phyloP scores from a whole-genome alignment of 2,888 invertebrate species.

The Buathra laborator region DNA sequence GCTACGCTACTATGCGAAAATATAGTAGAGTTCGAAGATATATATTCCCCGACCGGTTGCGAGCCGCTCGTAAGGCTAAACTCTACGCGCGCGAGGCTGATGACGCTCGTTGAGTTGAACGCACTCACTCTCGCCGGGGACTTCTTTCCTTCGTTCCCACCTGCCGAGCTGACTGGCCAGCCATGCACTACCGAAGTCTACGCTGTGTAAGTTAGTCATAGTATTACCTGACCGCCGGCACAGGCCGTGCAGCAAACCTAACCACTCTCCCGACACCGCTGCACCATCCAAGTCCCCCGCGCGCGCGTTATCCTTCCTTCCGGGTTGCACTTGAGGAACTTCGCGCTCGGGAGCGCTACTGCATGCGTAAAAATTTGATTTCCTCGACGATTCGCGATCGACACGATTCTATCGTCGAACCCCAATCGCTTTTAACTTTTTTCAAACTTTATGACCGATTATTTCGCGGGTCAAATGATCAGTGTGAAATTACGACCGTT shows the following conservation, averaged over 20 bases:
- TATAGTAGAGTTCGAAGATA: not conserved
- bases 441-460: not conserved
- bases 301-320: conserved; percentile 38
- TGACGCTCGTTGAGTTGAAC: conserved; percentile 67
- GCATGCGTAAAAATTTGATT: not conserved
- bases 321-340: conserved; percentile 45
- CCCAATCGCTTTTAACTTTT: not conserved
- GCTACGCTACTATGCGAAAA: not conserved
- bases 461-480: not conserved
- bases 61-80: not conserved
- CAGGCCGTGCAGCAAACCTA: not conserved
- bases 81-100: conserved; percentile 52
- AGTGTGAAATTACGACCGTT: not conserved
- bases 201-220: conserved; percentile 6
- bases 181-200: conserved; percentile 56
- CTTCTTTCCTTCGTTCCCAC: conserved; percentile 66
- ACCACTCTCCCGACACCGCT: conserved; percentile 10
- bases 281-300: conserved; percentile 6
- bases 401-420: not conserved
- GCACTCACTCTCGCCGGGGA: conserved; percentile 68
- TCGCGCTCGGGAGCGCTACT: not conserved
- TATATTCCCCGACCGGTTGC: conserved; percentile 7
- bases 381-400: not conserved
- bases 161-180: conserved; percentile 48
- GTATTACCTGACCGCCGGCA: conserved; percentile 20